Evolutionary conservation across 2,797 vertebrate species (phyloP), one percentile per base, ranked within the genome.

Genomic region (Oryzias sinensis): DNA sequence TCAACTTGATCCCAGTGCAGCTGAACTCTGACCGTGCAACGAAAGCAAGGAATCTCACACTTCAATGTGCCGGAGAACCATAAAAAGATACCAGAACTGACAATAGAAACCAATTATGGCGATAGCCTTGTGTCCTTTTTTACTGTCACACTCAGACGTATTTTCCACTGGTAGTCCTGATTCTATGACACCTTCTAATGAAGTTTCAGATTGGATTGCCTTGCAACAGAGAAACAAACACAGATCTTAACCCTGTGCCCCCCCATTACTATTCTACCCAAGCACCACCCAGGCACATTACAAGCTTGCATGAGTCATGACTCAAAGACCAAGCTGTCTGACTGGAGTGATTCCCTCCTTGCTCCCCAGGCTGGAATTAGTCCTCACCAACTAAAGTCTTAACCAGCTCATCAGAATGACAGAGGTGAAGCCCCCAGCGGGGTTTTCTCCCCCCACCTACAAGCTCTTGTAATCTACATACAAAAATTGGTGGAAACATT

Each of bases 171-270:
- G 71, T 72, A 49, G 74, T 79, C 74, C 70, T 57, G 1, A 0
- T 60, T 73, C 56, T 61, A 44, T 56, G 53, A 56, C 65, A 72
- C 62, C 59, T 75, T 53, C 33, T 77, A 52, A 77, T 37, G 65
- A 50, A 60, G 58, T 70, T 46, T 54, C 15, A 6, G 6, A 46
- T 46, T 24, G 42, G 46, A 87, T 85, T 86, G 78, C 80, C 76
- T 59, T 81, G 83, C 81, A 59, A 83, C 78, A 62, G 67, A 72
- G 45, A 84, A 83, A 89, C 78, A 85, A 85, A 87, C 77, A 84
- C 17, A 59, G 15, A 57, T 50, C 37, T 65, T 49, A 76, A 77
- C 53, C 52, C 43, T 51, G 52, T 72, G 79, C 68, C 62, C 60
- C 68, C 49, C 40, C 20, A 29, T 2, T 61, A 54, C 20, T 43